Base-by-base conservation (phyloP, 1,140 invertebrate genomes). In the Conus betulinus region DNA sequence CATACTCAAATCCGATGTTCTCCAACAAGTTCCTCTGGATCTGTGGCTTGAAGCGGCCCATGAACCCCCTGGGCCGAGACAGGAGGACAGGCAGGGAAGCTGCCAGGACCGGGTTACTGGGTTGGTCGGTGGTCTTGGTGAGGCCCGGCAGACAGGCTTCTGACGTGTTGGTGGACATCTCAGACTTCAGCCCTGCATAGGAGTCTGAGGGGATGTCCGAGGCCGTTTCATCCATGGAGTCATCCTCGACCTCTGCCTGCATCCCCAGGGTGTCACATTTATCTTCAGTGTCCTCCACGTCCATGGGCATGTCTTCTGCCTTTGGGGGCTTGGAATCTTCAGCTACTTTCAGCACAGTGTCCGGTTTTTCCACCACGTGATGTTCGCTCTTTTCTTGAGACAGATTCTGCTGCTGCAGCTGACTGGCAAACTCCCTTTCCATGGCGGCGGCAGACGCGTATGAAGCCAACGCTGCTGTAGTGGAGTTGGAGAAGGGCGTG, bases 1-100 rank as follows among this genome's bases (percentile, higher is more conserved):
- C 98, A 90, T 99, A 96, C 94, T 99, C 98, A 95, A 99, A 98
- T 5, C 98, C 98, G 95, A 98, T 98, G 91, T 97, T 98, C 95
- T 99, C 98, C 53, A 99, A 95, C 27, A 99, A 95, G 95, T 98
- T 97, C 94, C 98, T 98, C 95, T 98, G 98, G 96, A 98, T 97
- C 93, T 98, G 97, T 52, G 97, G 92, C 88, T 94, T 94, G 82
- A 93, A 93, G 39, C 94, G 88, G 10, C 93, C 91, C 88, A 93
- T 89, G 89, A 92, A 98, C 74, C 97, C 97, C 89, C 97, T 96
- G 95, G 96, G 96, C 83, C 96, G 96, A 27, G 88, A 81, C 67
- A 88, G 52, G 74, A 87, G 88, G 57, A 76, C 78, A 90, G 90
- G 81, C 84, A 88, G n/a, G 67, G 78, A 25, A 89, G 88, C 78